Conservation (phyloP, 2,888 invertebrate species). For the Phragmatobia fuliginosa region DNA sequence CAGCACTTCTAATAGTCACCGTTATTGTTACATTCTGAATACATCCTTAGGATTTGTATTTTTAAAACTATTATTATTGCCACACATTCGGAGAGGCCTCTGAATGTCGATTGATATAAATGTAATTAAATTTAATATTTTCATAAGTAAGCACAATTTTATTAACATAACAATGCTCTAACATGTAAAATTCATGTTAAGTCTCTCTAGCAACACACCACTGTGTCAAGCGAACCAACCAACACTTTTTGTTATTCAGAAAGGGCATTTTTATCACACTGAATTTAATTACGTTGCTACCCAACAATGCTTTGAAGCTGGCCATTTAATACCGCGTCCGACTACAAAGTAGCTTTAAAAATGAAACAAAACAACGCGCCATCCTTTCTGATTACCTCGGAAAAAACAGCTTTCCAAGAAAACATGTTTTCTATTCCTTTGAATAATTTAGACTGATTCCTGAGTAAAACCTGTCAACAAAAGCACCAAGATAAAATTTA, state of each 20-base stretch:
- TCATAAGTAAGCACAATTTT: no score
- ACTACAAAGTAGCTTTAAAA: conserved; percentile 31
- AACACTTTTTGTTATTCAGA: conserved; percentile 45
- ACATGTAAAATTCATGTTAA: conserved; percentile 25
- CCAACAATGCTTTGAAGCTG: conserved; percentile 48
- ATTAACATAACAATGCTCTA: background rate
- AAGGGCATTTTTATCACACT: conserved; percentile 45
- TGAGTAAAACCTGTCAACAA: conserved; percentile 24
- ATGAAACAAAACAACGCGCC: conserved; percentile 26
- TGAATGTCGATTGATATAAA: no score
- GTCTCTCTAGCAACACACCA: conserved; percentile 17
- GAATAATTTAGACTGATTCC: conserved; percentile 44
- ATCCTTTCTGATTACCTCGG: conserved; percentile 39
- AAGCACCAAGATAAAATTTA: conserved; percentile 31
- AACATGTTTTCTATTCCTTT: conserved; percentile 44
- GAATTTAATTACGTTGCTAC: conserved; percentile 47
- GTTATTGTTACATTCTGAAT: no score
- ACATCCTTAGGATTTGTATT: no score
- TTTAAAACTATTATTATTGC: no score
- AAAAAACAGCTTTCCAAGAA: conserved; percentile 35
- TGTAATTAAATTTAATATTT: conserved; percentile 6
- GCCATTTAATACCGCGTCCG: conserved; percentile 35
- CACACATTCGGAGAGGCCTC: no score
- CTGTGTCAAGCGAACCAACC: conserved; percentile 26
- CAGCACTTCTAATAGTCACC: no score